These are phyloP conservation scores for Drusus annulatus DNA, from an alignment of 1,140 invertebrate genomes.

Conservation along the genomic window DNA sequence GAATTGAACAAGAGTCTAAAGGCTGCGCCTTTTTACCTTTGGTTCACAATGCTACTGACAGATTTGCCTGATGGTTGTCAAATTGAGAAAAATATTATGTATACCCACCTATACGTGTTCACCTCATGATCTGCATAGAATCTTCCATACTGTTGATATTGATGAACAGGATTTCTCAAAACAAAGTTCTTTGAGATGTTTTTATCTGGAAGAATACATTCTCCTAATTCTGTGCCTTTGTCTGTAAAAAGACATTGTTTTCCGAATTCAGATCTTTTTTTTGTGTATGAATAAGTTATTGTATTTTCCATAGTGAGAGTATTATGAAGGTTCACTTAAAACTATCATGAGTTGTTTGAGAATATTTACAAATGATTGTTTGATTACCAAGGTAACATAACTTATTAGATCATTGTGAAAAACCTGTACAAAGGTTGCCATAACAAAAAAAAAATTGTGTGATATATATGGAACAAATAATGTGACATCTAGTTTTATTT, in stretches of 20 bases:
- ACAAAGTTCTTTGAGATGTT: slow-evolving; percentile 80
- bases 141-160: slow-evolving; percentile 76
- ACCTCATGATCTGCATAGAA: slow-evolving; percentile 79
- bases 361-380: not conserved
- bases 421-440: not conserved
- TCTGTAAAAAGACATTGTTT: slow-evolving; percentile 82
- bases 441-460: too few relatives aligned
- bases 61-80: too few relatives aligned
- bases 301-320: not conserved
- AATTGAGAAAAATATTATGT: too few relatives aligned
- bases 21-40: too few relatives aligned
- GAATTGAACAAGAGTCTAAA: too few relatives aligned
- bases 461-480: too few relatives aligned
- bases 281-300: slow-evolving; percentile 75
- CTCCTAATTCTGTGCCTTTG: slow-evolving; percentile 79
- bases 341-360: too few relatives aligned
- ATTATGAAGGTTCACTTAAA: too few relatives aligned
- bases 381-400: not conserved
- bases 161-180: slow-evolving; percentile 79
- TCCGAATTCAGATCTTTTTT: slow-evolving; percentile 80
- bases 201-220: slow-evolving; percentile 82
- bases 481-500: too few relatives aligned
- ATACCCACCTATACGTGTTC: slow-evolving; percentile 70
- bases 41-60: too few relatives aligned
- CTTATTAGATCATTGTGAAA: not conserved